Evolutionary conservation across 2,888 invertebrate genomes (phyloP).

Genomic region (Neelides folsomi): DNA sequence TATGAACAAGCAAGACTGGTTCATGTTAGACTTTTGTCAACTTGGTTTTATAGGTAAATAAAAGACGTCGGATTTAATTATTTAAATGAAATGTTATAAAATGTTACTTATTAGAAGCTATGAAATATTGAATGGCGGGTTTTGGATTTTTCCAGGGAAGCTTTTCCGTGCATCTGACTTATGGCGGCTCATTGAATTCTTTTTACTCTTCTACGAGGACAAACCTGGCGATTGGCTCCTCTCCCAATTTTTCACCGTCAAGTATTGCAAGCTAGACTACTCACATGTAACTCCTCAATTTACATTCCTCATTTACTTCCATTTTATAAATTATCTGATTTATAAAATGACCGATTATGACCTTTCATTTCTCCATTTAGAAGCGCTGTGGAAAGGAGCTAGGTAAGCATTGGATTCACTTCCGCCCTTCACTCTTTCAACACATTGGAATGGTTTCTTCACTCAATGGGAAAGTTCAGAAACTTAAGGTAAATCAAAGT

Average conservation of each 20-base stretch:
- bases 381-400: slow-evolving; percentile 70
- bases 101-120: background rate
- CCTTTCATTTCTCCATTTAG: slow-evolving; percentile 45
- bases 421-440: slow-evolving; percentile 82
- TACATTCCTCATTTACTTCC: no score
- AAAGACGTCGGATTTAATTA: background rate
- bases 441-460: slow-evolving; percentile 93
- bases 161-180: slow-evolving; percentile 80
- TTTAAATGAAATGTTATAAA: background rate
- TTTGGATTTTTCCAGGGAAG: slow-evolving; percentile 48
- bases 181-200: slow-evolving; percentile 74
- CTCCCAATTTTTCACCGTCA: slow-evolving; percentile 74
- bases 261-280: slow-evolving; percentile 73
- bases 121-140: background rate
- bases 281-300: slow-evolving; percentile 52
- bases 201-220: slow-evolving; percentile 87
- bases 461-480: slow-evolving; percentile 88
- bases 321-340: no score
- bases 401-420: slow-evolving; percentile 65
- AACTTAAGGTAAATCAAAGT: slow-evolving; percentile 56
- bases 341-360: background rate
- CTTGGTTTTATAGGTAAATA: slow-evolving; percentile 86
- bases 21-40: slow-evolving; percentile 82
- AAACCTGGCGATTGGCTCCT: slow-evolving; percentile 96
- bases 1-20: slow-evolving; percentile 64